Base-by-base conservation (phyloP, 2,888 invertebrate species). In the Megaustenia siamemsis region DNA sequence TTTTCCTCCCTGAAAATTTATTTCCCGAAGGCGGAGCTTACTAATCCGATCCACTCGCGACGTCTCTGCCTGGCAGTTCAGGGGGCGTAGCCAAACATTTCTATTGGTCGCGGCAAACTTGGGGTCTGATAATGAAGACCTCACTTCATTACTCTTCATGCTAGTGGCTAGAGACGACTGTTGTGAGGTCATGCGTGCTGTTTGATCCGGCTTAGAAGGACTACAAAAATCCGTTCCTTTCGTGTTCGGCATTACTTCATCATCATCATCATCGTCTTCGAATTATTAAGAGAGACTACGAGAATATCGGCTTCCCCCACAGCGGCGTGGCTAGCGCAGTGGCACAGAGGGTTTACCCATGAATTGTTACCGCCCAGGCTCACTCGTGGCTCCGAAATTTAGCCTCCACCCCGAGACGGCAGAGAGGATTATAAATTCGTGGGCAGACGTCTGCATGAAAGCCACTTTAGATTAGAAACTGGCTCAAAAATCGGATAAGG, bases 121-220 rank as follows among this genome's bases (percentile, higher is more conserved):
- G 38, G 53, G 66, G 38, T n/a, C 35, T 49, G 38, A 53, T 68
- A 68, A 77, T 68, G 53, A 69, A 77, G 68, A n/a, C 68, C 43
- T 15, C 63, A 66, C 38, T 66, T 66, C 76, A 53, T 53, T 77
- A 53, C 77, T 32, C 38, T 49, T 77, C 77, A 77, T 83, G 60
- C 73, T 69, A 79, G 78, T 79, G 78, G 83, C 79, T 73, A 79
- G 69, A 79, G 66, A 63, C 78, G 15, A 63, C 40, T 60, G 60
- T 78, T 45, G 60, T 56, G 69, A 78, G 79, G 78, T 84, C 78
- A 79, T 73, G 84, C 84, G 73, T 79, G 79, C 45, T 24, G 78
- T 38, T 84, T 84, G 84, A 84, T 84, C 84, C 84, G 84, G 84
- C 78, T 84, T 84, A 84, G 71, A 60, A 32, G n/a, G 76, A 83